Conservation (phyloP, 2,113 vertebrate genomes). For the Gymnobelideus leadbeateri region DNA sequence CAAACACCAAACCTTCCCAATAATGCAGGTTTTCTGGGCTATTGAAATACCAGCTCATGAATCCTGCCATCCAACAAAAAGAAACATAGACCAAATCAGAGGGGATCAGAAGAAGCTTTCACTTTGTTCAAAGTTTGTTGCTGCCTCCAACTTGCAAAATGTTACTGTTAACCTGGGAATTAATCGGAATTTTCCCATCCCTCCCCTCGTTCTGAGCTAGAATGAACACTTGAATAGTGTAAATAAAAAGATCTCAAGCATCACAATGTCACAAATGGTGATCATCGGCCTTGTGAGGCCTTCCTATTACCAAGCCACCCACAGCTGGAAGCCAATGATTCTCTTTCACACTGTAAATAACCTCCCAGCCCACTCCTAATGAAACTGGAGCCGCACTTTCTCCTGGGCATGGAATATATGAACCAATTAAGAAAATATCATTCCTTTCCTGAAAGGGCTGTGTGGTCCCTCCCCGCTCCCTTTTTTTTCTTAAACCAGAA, state of each 20-base stretch:
- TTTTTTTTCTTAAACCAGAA: conserved; percentile 28
- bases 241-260: conserved; percentile 88
- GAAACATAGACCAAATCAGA: conserved; percentile 70
- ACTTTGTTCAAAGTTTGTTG: conserved; percentile 77
- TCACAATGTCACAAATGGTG: conserved; percentile 84
- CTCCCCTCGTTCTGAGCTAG: conserved; percentile 78
- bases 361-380: conserved; percentile 87
- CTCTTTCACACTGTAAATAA: conserved; percentile 86
- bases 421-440: conserved; percentile 87
- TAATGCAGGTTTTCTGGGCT: conserved; percentile 69
- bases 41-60: conserved; percentile 67
- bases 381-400: conserved; percentile 82
- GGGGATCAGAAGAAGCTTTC: conserved; percentile 76
- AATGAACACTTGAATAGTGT: conserved; percentile 84
- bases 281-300: conserved; percentile 79
- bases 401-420: conserved; percentile 85
- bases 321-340: conserved; percentile 87
- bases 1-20: conserved; percentile 64
- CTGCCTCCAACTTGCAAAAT: conserved; percentile 77
- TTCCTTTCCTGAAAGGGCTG: conserved; percentile 78
- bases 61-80: conserved; percentile 62
- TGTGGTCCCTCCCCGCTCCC: neutral
- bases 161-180: conserved; percentile 82
- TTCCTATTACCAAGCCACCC: conserved; percentile 76
- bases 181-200: conserved; percentile 83